These are phyloP conservation scores for Euzophera pinguis DNA, from an alignment of 2,888 invertebrate species.

Conservation along the genomic window DNA sequence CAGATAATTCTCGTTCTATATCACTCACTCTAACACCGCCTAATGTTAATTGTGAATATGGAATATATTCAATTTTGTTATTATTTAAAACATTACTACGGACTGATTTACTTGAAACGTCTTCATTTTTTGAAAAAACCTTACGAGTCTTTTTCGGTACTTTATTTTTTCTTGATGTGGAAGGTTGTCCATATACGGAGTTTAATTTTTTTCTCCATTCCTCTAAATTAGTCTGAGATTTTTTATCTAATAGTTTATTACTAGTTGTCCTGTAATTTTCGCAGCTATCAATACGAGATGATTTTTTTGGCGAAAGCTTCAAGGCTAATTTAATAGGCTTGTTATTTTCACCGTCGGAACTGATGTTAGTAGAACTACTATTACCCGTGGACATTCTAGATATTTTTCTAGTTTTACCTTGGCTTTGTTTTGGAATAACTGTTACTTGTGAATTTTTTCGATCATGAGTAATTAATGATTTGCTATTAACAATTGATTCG, in stretches of 20 bases:
- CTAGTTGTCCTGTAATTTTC: slow-evolving; percentile 24
- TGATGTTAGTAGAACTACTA: slow-evolving; percentile 58
- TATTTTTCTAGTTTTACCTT: slow-evolving; percentile 40
- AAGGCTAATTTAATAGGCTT: slow-evolving; percentile 30
- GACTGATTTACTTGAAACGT: slow-evolving; percentile 17
- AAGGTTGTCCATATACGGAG: slow-evolving; percentile 47
- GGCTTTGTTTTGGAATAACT: not conserved
- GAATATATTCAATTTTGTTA: slow-evolving; percentile 66
- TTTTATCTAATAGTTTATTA: slow-evolving; percentile 36
- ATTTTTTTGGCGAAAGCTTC: slow-evolving; percentile 35
- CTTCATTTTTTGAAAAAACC: slow-evolving; percentile 26
- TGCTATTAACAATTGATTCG: slow-evolving; percentile 22
- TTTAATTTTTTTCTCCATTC: slow-evolving; percentile 64
- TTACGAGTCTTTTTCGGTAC: slow-evolving; percentile 27
- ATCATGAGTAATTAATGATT: not conserved
- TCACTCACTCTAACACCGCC: slow-evolving; percentile 66
- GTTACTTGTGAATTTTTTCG: not conserved
- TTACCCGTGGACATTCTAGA: slow-evolving; percentile 59
- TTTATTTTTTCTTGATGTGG: slow-evolving; percentile 21
- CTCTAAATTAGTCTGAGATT: slow-evolving; percentile 41
- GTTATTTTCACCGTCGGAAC: slow-evolving; percentile 40
- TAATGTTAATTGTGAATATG: slow-evolving; percentile 68
- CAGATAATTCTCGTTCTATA: slow-evolving; percentile 61
- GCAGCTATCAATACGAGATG: slow-evolving; percentile 26
- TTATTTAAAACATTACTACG: slow-evolving; percentile 39